phyloP scores from a whole-genome alignment of 1,140 invertebrate species.

The Pogonomyrmex californicus region DNA sequence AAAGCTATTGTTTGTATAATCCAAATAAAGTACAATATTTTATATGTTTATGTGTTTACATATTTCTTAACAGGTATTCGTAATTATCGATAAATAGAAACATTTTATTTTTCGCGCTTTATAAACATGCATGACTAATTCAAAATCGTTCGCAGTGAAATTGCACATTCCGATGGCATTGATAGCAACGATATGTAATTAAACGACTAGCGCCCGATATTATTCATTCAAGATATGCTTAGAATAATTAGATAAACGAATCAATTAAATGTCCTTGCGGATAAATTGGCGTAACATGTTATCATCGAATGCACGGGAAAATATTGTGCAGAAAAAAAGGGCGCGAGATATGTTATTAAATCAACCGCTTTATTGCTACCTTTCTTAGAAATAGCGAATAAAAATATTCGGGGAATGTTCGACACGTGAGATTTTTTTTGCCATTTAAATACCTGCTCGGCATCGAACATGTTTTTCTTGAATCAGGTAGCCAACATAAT shows the following conservation, averaged over 20 bases:
- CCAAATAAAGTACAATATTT: neutral
- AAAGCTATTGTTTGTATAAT: neutral
- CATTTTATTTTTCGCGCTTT: neutral
- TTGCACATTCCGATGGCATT: neutral
- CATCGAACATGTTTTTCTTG: neutral
- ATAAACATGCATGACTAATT: conserved; percentile 19
- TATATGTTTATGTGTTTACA: neutral
- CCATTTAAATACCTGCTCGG: conserved; percentile 24
- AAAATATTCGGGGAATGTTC: conserved; percentile 49
- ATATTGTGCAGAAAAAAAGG: conserved; percentile 14
- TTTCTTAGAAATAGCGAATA: conserved; percentile 42
- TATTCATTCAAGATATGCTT: conserved; percentile 39
- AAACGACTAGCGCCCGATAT: conserved; percentile 41
- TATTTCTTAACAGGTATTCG: neutral
- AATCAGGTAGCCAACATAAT: conserved; percentile 25
- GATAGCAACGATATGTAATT: conserved; percentile 20
- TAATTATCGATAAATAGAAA: neutral
- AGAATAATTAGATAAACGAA: conserved; percentile 60
- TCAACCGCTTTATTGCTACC: conserved; percentile 38
- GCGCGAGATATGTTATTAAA: conserved; percentile 54
- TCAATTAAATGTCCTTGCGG: conserved; percentile 52
- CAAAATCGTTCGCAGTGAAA: neutral
- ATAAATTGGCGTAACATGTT: conserved; percentile 34
- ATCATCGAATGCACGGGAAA: conserved; percentile 42
- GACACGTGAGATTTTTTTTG: conserved; percentile 17